Evolutionary conservation across 2,113 vertebrate genomes (phyloP).

Genomic region (Uria lomvia): DNA sequence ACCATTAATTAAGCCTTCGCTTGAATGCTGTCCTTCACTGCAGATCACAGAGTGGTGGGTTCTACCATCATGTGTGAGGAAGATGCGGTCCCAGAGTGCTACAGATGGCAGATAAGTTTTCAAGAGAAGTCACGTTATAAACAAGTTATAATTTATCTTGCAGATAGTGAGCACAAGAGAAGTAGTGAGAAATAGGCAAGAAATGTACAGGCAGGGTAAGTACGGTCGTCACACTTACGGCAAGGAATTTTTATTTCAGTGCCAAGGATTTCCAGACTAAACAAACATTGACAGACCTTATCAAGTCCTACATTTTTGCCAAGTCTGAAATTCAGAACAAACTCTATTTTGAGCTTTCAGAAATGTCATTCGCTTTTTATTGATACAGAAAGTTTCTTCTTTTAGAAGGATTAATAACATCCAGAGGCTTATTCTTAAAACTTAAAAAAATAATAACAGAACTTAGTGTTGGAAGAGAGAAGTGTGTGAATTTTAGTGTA

Average conservation of each 20-base stretch:
- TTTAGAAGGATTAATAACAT: background rate
- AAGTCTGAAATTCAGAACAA: conserved; percentile 10
- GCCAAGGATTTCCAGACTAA: conserved; percentile 27
- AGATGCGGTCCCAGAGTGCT: background rate
- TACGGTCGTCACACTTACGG: background rate
- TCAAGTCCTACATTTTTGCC: background rate
- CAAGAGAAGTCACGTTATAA: background rate
- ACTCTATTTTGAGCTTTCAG: background rate
- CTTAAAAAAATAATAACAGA: background rate
- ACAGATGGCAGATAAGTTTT: background rate
- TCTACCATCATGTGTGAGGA: rapidly evolving
- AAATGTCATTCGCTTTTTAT: background rate
- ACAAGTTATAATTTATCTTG: background rate
- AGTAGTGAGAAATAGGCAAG: background rate
- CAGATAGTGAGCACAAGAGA: background rate
- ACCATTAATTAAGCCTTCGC: background rate
- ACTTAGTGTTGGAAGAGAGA: background rate
- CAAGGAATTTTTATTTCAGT: background rate
- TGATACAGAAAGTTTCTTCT: background rate
- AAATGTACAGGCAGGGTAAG: background rate
- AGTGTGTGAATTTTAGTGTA: background rate
- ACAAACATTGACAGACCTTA: background rate
- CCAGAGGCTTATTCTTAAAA: background rate
- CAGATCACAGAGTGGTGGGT: background rate
- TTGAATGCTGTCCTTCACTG: background rate